These are phyloP conservation scores for Apis florea DNA, from an alignment of 1,140 invertebrate species.

Conservation along the genomic window DNA sequence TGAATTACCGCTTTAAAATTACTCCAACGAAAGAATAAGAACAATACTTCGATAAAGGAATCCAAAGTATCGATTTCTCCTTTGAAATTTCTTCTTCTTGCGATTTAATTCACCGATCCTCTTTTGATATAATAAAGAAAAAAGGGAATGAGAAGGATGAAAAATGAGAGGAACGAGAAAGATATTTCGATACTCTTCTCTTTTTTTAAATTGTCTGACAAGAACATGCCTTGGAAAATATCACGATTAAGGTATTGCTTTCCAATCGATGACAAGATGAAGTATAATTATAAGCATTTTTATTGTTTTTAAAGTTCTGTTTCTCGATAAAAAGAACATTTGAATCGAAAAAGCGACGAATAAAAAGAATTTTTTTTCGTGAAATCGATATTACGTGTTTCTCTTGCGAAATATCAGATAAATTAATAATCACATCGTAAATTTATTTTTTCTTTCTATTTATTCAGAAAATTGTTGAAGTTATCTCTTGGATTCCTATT, in stretches of 20 bases:
- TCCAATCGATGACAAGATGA: neutral
- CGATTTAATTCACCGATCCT: neutral
- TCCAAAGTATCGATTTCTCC: neutral
- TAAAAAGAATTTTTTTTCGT: neutral
- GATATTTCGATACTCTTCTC: neutral
- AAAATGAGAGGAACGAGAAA: too few relatives aligned
- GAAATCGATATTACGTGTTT: neutral
- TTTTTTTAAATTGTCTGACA: neutral
- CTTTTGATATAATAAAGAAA: neutral
- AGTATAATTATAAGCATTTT: slow-evolving; percentile 15
- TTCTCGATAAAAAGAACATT: neutral
- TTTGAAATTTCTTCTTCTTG: neutral
- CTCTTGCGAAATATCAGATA: neutral
- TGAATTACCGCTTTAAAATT: neutral
- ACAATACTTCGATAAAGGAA: neutral
- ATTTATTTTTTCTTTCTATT: neutral
- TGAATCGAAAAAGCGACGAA: neutral
- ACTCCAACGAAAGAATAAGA: neutral
- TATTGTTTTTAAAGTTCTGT: neutral
- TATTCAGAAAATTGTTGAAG: neutral
- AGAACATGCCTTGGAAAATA: neutral
- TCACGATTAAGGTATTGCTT: neutral
- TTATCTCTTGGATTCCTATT: neutral
- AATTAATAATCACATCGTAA: neutral
- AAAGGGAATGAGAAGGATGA: neutral